Conservation (phyloP, 1,140 invertebrate genomes). For the Wiebesia pumilae region DNA sequence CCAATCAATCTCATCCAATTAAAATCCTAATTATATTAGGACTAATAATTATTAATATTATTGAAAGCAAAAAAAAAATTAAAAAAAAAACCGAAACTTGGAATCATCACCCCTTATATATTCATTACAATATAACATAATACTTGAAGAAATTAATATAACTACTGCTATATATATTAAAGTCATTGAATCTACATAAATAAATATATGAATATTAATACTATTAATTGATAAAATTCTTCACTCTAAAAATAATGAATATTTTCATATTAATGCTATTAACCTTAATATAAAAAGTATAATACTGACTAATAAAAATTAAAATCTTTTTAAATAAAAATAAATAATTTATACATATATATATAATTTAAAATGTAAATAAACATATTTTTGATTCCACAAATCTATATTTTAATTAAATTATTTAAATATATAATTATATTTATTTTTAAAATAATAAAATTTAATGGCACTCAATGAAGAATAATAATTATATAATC, state of each 20-base stretch:
- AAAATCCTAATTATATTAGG: slow-evolving; percentile 82
- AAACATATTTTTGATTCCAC: slow-evolving; percentile 52
- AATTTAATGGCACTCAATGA: slow-evolving; percentile 12
- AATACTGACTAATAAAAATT: too few species aligned
- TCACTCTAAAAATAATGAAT: slow-evolving; percentile 74
- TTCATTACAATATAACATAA: slow-evolving; percentile 77
- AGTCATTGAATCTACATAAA: slow-evolving; percentile 79
- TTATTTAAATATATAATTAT: slow-evolving; percentile 4
- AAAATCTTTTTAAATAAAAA: too few species aligned
- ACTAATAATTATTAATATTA: slow-evolving; percentile 81
- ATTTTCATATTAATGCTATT: slow-evolving; percentile 73
- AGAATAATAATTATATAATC: background rate
- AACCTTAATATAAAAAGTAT: slow-evolving; percentile 63
- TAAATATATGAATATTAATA: slow-evolving; percentile 71
- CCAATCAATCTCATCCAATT: slow-evolving; percentile 82
- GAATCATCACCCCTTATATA: slow-evolving; percentile 77
- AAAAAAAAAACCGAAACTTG: slow-evolving; percentile 77
- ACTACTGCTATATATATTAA: slow-evolving; percentile 78
- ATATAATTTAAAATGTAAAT: slow-evolving; percentile 40
- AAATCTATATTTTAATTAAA: slow-evolving; percentile 10
- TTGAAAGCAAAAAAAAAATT: slow-evolving; percentile 81
- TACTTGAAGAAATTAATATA: slow-evolving; percentile 79
- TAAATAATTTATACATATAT: too few species aligned
- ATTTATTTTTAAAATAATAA: slow-evolving; percentile 8
- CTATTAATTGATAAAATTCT: slow-evolving; percentile 74